These are phyloP conservation scores for Eurytoma californica DNA, from an alignment of 2,888 invertebrate genomes.

Conservation along the genomic window DNA sequence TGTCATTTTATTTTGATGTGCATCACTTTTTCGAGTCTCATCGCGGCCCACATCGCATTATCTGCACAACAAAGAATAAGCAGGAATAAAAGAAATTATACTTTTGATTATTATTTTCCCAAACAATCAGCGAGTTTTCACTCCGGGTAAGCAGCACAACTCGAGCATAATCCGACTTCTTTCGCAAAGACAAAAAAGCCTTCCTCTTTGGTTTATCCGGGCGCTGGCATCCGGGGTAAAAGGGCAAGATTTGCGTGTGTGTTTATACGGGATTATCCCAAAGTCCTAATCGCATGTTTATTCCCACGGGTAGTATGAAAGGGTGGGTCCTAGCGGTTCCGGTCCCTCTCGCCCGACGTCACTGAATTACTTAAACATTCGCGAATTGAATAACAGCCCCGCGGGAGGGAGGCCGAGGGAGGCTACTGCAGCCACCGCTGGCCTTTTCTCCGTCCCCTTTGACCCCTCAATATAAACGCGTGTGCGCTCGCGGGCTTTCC, in stretches of 20 bases:
- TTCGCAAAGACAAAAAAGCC: background rate
- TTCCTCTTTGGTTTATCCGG: background rate
- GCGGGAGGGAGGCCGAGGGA: background rate
- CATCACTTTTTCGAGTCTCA: no score
- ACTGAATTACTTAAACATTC: constrained; percentile 38
- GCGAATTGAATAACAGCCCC: constrained; percentile 39
- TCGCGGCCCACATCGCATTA: no score
- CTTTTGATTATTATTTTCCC: no score
- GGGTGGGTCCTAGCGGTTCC: background rate
- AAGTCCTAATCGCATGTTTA: constrained; percentile 20
- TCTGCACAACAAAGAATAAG: no score
- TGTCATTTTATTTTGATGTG: no score
- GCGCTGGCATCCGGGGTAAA: background rate
- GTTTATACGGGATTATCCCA: background rate
- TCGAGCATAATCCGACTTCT: no score
- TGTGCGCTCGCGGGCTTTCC: constrained; percentile 2
- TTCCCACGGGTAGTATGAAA: background rate
- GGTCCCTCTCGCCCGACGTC: background rate
- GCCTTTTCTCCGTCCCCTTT: constrained; percentile 13
- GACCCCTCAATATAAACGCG: background rate
- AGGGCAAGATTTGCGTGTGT: background rate
- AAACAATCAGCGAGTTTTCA: no score
- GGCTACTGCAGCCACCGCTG: constrained; percentile 1
- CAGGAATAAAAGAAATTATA: no score
- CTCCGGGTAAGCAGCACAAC: no score